A percentile compares a stretch with the other conserved stretches of the same genome.
phyloP scores from a whole-genome alignment of 1,140 invertebrate genomes.

The Penaeus indicus region DNA sequence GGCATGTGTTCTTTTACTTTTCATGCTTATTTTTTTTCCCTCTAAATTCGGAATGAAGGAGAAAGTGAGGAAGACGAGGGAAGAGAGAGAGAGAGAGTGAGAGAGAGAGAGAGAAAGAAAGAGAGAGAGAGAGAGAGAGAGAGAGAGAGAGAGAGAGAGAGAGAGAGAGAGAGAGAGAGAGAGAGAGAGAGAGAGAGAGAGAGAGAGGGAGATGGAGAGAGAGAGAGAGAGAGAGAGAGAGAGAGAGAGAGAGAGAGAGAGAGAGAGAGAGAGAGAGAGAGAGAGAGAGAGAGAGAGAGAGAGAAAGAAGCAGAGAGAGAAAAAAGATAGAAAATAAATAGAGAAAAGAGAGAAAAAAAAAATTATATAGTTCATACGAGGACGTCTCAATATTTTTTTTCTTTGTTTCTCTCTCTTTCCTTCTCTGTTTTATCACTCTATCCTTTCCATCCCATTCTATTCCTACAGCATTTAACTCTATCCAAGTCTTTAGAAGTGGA shows the following conservation, averaged over 20 bases:
- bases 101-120: neutral
- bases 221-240: conserved; percentile 6
- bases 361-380: neutral
- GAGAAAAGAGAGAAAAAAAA: neutral
- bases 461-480: too few relatives aligned
- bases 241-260: conserved; percentile 2
- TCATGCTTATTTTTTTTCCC: too few relatives aligned
- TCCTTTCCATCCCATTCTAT: too few relatives aligned
- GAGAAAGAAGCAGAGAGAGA: neutral
- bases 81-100: neutral
- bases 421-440: too few relatives aligned
- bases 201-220: neutral
- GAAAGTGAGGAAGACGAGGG: neutral
- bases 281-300: neutral
- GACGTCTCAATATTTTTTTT: too few relatives aligned
- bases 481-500: too few relatives aligned
- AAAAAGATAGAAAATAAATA: neutral
- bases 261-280: conserved; percentile 9
- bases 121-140: neutral
- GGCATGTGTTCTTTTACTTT: too few relatives aligned
- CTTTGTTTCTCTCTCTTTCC: too few relatives aligned
- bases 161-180: neutral
- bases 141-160: neutral
- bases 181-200: conserved; percentile 19
- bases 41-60: neutral